These are phyloP conservation scores for Gymnoscopelus microlampas DNA, from an alignment of 2,797 vertebrate species.

Conservation along the genomic window DNA sequence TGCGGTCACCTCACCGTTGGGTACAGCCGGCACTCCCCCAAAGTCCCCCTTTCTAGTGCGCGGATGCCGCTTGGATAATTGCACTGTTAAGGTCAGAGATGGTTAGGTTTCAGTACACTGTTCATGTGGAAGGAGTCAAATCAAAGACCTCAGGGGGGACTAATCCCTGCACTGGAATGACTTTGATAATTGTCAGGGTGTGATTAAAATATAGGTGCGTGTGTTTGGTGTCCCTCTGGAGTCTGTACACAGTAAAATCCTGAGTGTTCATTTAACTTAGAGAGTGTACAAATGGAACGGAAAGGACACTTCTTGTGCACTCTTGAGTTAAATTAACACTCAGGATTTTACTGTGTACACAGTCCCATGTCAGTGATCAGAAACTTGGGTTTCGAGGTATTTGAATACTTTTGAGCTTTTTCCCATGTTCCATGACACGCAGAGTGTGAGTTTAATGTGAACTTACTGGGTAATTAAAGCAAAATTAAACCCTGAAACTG, in stretches of 20 bases:
- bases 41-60: constrained; percentile 33
- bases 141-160: constrained; percentile 60
- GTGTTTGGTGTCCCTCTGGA: constrained; percentile 38
- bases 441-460: background rate
- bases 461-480: background rate
- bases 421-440: constrained; percentile 38
- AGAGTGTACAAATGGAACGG: too few species aligned
- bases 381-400: constrained; percentile 29
- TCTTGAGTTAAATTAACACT: background rate
- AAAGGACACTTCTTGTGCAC: too few species aligned
- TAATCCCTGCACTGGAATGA: constrained; percentile 65
- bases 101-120: constrained; percentile 57
- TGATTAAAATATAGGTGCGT: constrained; percentile 60
- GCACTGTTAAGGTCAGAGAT: constrained; percentile 61
- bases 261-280: too few species aligned
- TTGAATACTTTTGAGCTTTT: constrained; percentile 44
- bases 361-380: constrained; percentile 42
- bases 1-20: constrained; percentile 50
- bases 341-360: background rate
- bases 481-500: constrained; percentile 6
- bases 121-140: constrained; percentile 68
- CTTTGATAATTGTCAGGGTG: constrained; percentile 65
- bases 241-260: too few species aligned
- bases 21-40: constrained; percentile 39
- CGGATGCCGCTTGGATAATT: constrained; percentile 56